Percentiles rank a stretch among this genome's conserved stretches.
Conservation (phyloP, 64 coral and sea anemone genomes). For the Cladopsammia gracilis region DNA sequence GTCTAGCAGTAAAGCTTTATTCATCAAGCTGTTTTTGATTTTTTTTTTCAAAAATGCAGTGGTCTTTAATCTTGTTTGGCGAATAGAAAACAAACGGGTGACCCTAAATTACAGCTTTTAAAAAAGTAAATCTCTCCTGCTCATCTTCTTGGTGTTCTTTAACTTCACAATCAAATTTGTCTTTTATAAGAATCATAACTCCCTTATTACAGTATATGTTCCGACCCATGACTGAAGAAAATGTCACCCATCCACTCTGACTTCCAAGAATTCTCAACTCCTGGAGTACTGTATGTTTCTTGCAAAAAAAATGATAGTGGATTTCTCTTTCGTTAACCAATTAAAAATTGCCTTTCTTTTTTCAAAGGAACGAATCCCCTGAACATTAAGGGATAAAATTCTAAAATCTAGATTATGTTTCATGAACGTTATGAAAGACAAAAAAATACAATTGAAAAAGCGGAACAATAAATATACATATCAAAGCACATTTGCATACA, state of each 20-base stretch:
- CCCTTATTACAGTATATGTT: slow-evolving; percentile 33
- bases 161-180: slow-evolving; percentile 19
- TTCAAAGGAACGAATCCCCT: slow-evolving; percentile 12
- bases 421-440: background rate
- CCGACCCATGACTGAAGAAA: slow-evolving; percentile 36
- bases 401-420: slow-evolving; percentile 16
- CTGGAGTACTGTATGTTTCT: slow-evolving; percentile 4
- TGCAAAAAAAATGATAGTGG: slow-evolving; percentile 29
- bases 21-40: no score
- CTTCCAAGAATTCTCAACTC: slow-evolving; percentile 24
- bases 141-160: background rate
- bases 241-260: slow-evolving; percentile 34
- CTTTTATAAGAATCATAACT: slow-evolving; percentile 20
- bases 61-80: background rate
- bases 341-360: slow-evolving; percentile 29
- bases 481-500: background rate
- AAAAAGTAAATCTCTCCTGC: slow-evolving; percentile 20
- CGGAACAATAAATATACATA: background rate
- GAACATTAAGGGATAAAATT: slow-evolving; percentile 24
- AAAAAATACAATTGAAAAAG: no score
- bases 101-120: slow-evolving; percentile 16
- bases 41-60: no score
- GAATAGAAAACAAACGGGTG: slow-evolving; percentile 40
- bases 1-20: no score
- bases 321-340: slow-evolving; percentile 10